phyloP scores from a whole-genome alignment of 2,797 vertebrate genomes.

The Spinus pinus region DNA sequence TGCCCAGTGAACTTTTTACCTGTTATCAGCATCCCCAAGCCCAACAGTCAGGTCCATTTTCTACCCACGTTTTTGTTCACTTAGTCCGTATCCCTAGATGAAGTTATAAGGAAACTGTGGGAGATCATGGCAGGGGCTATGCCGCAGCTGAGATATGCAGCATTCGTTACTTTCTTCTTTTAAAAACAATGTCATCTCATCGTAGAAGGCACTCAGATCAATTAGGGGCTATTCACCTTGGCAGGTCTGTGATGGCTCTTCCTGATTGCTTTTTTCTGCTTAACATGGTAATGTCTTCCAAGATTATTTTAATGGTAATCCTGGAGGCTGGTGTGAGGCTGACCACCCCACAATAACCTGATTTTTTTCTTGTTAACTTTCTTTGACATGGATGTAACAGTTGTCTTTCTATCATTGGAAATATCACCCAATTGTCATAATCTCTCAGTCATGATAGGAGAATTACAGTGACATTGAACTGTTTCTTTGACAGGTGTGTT shows the following conservation, averaged over 20 bases:
- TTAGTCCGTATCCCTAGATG: neutral
- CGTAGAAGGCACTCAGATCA: neutral
- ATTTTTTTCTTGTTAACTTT: neutral
- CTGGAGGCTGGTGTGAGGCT: neutral
- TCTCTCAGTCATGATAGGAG: neutral
- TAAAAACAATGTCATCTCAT: neutral
- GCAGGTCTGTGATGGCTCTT: neutral
- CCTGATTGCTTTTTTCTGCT: neutral
- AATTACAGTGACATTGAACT: neutral
- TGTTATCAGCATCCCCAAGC: fast-evolving
- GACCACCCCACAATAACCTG: neutral
- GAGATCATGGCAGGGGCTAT: neutral
- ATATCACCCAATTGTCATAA: neutral
- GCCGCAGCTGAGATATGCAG: neutral
- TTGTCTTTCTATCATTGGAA: neutral
- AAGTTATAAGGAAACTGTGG: neutral
- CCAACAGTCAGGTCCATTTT: neutral
- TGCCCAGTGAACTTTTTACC: neutral
- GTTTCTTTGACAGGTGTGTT: neutral
- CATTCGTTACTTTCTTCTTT: neutral
- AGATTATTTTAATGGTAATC: neutral
- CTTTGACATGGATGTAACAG: neutral
- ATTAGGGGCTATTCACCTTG: neutral
- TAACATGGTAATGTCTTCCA: neutral
- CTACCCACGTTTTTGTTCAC: neutral